phyloP scores from a whole-genome alignment of 2,888 invertebrate genomes.

The Nymphalis c-album region DNA sequence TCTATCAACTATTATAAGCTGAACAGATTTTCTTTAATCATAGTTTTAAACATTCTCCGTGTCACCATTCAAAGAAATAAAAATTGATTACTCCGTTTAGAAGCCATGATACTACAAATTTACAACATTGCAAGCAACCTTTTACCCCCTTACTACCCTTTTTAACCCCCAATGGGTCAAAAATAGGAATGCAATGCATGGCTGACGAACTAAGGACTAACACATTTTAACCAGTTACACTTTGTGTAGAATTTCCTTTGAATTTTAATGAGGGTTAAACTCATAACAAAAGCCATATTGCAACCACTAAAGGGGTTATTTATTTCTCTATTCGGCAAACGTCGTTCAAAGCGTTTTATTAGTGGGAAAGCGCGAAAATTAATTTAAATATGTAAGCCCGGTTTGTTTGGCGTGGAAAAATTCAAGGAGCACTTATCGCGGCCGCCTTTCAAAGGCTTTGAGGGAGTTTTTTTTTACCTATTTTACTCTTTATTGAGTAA shows the following conservation, averaged over 20 bases:
- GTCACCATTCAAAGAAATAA: too few relatives aligned
- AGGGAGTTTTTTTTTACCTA: constrained; percentile 12
- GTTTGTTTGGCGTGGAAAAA: constrained; percentile 18
- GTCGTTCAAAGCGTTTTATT: not conserved
- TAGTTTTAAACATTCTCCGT: too few relatives aligned
- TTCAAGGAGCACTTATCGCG: constrained; percentile 22
- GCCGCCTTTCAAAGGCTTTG: constrained; percentile 18
- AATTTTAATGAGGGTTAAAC: constrained; percentile 1
- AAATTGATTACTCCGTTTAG: too few relatives aligned
- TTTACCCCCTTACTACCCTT: too few relatives aligned
- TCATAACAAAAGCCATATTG: not conserved
- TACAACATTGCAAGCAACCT: too few relatives aligned
- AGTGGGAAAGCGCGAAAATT: constrained; percentile 10
- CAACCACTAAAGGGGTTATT: not conserved
- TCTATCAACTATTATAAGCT: too few relatives aligned
- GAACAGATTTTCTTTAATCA: too few relatives aligned
- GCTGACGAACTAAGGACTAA: too few relatives aligned
- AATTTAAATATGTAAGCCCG: constrained; percentile 17
- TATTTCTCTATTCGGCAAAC: not conserved
- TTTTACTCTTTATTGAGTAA: constrained; percentile 19
- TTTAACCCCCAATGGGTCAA: too few relatives aligned
- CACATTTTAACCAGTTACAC: too few relatives aligned
- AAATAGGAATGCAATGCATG: too few relatives aligned
- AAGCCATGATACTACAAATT: too few relatives aligned
- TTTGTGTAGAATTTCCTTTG: not conserved